Evolutionary conservation across 1,140 invertebrate genomes (phyloP).

Genomic region (Steinernema feltiae): DNA sequence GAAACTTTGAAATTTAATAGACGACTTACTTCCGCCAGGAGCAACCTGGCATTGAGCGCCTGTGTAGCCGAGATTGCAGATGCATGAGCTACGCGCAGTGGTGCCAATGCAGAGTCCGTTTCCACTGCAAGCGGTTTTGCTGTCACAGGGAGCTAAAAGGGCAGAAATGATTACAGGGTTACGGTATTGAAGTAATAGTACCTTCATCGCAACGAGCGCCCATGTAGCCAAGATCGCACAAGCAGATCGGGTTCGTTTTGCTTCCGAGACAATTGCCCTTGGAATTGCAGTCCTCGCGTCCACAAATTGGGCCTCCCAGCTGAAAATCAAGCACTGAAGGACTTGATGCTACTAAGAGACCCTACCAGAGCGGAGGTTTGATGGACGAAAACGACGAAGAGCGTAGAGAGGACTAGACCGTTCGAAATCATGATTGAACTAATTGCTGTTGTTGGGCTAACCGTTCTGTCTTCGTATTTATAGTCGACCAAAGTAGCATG

Average conservation of each 20-base stretch:
- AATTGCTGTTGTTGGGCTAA: neutral
- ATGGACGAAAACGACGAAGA: neutral
- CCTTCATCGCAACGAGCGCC: constrained; percentile 26
- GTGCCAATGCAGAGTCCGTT: constrained; percentile 35
- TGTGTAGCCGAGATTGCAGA: constrained; percentile 28
- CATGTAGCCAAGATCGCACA: constrained; percentile 23
- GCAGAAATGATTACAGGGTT: neutral
- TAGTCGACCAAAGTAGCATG: neutral
- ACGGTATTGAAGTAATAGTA: neutral
- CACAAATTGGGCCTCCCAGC: constrained; percentile 12
- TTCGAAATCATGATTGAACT: neutral
- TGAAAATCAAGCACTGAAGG: neutral
- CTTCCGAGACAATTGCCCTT: constrained; percentile 19
- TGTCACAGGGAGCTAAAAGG: constrained; percentile 15
- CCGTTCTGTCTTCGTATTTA: neutral
- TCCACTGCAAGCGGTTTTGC: constrained; percentile 20
- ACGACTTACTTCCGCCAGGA: constrained; percentile 15
- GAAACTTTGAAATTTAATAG: neutral
- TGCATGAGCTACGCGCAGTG: constrained; percentile 20
- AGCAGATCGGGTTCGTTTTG: constrained; percentile 12
- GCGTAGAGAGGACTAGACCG: neutral
- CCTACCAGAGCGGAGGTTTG: neutral
- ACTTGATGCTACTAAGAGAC: neutral
- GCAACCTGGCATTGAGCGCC: constrained; percentile 26
- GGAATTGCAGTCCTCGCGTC: neutral